Evolutionary conservation across 2,113 vertebrate genomes (phyloP).

Genomic region (Cromileptes altivelis): DNA sequence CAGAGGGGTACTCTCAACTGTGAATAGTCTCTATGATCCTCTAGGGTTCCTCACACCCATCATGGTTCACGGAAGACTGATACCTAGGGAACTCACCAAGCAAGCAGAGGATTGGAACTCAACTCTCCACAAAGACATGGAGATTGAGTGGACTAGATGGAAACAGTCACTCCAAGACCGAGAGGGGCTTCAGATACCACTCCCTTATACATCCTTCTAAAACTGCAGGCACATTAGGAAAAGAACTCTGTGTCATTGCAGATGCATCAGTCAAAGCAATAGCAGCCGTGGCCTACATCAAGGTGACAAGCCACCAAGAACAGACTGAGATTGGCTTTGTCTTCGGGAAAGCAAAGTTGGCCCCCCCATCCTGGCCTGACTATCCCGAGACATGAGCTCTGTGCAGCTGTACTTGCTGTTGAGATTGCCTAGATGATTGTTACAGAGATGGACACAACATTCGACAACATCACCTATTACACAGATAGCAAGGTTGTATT

Average conservation of each 20-base stretch:
- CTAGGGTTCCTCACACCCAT: constrained; percentile 1
- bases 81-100: neutral
- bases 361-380: too few species aligned
- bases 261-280: too few species aligned
- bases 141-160: neutral
- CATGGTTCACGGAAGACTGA: neutral
- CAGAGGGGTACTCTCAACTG: neutral
- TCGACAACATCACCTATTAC: neutral
- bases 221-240: neutral
- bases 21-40: neutral
- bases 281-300: too few species aligned
- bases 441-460: neutral
- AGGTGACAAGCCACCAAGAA: too few species aligned
- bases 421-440: neutral
- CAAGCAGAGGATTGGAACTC: neutral
- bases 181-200: neutral
- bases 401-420: neutral
- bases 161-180: neutral
- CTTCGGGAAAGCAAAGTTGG: too few species aligned
- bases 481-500: neutral
- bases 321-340: too few species aligned
- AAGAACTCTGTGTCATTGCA: neutral
- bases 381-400: neutral
- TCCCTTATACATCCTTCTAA: neutral
- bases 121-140: constrained; percentile 8